phyloP scores from a whole-genome alignment of 2,797 vertebrate species.

The Molossus molossus region DNA sequence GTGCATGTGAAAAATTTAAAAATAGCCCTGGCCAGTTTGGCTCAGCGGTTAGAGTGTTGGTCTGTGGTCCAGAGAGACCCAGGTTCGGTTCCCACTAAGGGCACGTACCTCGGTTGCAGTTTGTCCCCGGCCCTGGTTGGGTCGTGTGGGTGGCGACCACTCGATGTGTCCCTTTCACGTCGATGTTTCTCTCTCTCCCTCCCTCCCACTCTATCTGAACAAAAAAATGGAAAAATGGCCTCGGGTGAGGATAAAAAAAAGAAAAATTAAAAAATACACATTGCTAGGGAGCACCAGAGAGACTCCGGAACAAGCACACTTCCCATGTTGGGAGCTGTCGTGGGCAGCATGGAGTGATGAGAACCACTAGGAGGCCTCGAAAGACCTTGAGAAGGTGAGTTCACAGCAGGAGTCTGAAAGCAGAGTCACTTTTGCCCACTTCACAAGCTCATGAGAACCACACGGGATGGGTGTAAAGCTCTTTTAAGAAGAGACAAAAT shows the following conservation, averaged over 20 bases:
- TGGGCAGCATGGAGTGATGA: background rate
- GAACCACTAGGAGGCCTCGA: background rate
- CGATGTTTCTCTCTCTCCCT: too few species aligned
- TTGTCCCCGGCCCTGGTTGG: too few species aligned
- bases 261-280: background rate
- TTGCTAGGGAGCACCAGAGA: background rate
- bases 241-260: too few species aligned
- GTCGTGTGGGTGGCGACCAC: too few species aligned
- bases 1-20: background rate
- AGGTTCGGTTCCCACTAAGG: too few species aligned
- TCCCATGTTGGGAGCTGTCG: background rate
- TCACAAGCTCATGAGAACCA: background rate
- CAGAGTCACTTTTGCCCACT: background rate
- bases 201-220: too few species aligned
- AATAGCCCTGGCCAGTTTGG: background rate
- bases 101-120: too few species aligned
- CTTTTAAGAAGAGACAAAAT: constrained; percentile 13
- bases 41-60: too few species aligned
- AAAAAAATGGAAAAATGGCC: too few species aligned
- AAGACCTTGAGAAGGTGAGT: background rate
- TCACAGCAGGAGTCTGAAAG: constrained; percentile 25
- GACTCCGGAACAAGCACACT: background rate
- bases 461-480: background rate
- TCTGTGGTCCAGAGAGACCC: too few species aligned
- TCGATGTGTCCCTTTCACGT: too few species aligned